Base-by-base conservation (phyloP, 2,888 invertebrate species). In the Glaucopsyche alexis region DNA sequence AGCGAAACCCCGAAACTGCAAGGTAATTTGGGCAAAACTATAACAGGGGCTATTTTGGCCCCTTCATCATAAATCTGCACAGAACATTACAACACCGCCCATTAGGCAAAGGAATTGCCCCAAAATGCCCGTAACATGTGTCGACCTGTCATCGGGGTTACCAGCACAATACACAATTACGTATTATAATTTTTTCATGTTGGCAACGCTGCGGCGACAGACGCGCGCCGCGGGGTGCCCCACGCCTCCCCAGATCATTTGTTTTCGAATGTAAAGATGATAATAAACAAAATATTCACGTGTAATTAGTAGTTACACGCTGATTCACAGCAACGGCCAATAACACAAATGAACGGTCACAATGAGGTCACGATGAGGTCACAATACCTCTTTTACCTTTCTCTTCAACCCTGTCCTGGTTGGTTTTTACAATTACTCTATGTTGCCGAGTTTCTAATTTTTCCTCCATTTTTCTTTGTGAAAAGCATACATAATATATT, bases 81-180 rank as follows among this genome's bases (percentile, higher is more conserved):
- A 81, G 84, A 85, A 87, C 90, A 90, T 91, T 91, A 91, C 88
- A 91, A 91, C 87, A 89, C 87, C 86, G 84, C 87, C 89, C 87
- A 91, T 92, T 91, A 91, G 82, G 82, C 84, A 82, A 83, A 89
- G 90, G 87, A 92, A 92, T 92, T 89, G 91, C 87, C 89, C 90
- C 81, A 88, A 90, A 91, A 90, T 90, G 91, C 89, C 87, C 87
- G 84, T 87, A 90, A 92, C 91, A 92, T 92, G 91, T 92, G 92
- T 90, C 90, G 91, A 92, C 89, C 91, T 92, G 92, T 92, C 92
- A 90, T 91, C 92, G 85, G 90, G 90, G 91, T 83, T 89, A 87
- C 89, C 84, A 88, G 80, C 78, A 90, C 90, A 91, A 90, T 77
- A 79, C 75, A 80, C 81, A 82, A 83, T 88, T 81, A 80, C 82